Base-by-base conservation (phyloP, 2,888 invertebrate genomes). In the Caenorhabditis sulstoni region DNA sequence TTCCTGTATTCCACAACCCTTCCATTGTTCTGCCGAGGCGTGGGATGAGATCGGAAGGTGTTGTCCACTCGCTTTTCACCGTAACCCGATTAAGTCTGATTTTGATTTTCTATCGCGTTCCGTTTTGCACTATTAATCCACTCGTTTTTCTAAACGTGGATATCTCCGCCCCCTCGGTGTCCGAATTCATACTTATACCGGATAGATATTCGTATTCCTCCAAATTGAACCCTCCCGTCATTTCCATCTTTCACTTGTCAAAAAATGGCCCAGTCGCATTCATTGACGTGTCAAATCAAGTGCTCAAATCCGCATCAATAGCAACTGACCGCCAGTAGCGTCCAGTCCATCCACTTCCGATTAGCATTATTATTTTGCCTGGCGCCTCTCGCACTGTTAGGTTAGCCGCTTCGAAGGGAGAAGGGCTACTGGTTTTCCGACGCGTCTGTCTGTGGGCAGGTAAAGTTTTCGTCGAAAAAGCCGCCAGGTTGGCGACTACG, bases 311-410 rank as follows among this genome's bases (percentile, higher is more conserved):
- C 64, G 64, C 73, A 73, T 73, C 58, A 64, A 58, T 64, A 50
- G 57, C 64, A 64, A 50, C 22, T 58, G 73, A 62, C 64, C 50
- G 71, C 41, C 29, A 62, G 50, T 50, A 44, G 39, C 53, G 64
- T 57, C 73, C 64, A 50, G 64, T 64, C 45, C 29, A 39, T 57
- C 73, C 44, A 64, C 64, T 73, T 73, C 64, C 73, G 73, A 73
- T 73, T 73, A 73, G 73, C 64, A 73, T 73, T 73, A 73, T 73
- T 73, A 73, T 73, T 73, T 73, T 73, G 49, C 55, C 71, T 39
- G 50, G 50, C 67, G 41, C 58, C 64, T 65, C 58, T 71, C 73
- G 73, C 73, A 73, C 73, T 64, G 73, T 73, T 64, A 73, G 76
- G 76, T 62, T 64, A 64, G 57, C 64, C 66, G 44, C 58, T 20